Base-by-base conservation (phyloP, 2,797 vertebrate genomes). In the Rhabdophis nuchalis region DNA sequence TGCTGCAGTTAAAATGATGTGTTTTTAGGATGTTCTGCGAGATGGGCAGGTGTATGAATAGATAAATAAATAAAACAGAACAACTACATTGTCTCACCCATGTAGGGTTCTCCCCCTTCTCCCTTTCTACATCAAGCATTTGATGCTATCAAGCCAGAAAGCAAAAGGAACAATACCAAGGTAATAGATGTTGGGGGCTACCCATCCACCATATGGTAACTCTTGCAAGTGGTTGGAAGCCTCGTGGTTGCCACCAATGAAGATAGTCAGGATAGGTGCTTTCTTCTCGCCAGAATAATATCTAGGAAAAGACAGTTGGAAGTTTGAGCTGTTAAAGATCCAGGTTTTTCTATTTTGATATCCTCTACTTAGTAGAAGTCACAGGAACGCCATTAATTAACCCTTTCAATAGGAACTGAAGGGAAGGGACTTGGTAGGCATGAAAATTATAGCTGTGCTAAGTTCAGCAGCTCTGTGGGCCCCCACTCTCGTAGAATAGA, bases 231-330 rank as follows among this genome's bases (percentile, higher is more conserved):
- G 98, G 94, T 99, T 99, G 72, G 99, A 99, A 2, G 99, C 99
- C 96, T 99, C 99, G 0, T 99, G 99, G 96, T 99, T 99, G 87
- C 99, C 99, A 10, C 99, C 99, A 58, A 99, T 98, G 95, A 99
- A 99, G 93, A 99, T 97, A 3, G 99, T 99, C 89, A 99, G 97
- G 85, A 99, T 94, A 0, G 99, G 99, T n/a, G 99, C 99, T 93
- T 98, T 98, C 96, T 99, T 99, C 96, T 99, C 99, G 92, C 99
- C 99, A 87, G 99, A 99, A 90, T 99, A 99, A 94, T 99, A 99
- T 96, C 92, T 93, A 85, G 14, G 29, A 87, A 18, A 41, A 90
- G 50, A 89, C 12, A 85, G n/a, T 41, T 10, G 58, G 87, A 90
- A 87, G 0, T 41, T 9, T 8, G 54, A n/a, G 18, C 46, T 54